phyloP scores from a whole-genome alignment of 2,797 vertebrate species.

The Trematomus bernacchii region DNA sequence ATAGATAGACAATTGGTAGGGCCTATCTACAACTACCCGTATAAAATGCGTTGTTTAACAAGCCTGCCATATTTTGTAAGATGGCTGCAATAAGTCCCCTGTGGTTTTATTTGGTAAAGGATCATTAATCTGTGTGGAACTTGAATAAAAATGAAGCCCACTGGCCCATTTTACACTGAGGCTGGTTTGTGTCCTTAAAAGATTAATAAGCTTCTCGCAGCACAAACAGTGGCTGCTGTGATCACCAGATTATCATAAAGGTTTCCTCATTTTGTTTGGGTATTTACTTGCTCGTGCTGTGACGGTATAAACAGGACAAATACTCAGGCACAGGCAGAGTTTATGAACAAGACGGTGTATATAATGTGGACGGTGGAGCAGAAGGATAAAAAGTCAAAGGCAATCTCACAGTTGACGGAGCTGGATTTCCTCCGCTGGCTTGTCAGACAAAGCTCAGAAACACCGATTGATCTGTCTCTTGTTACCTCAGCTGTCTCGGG shows the following conservation, averaged over 20 bases:
- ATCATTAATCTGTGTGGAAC: conserved; percentile 1
- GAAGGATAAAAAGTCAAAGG: conserved; percentile 42
- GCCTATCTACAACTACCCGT: not conserved
- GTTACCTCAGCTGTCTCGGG: conserved; percentile 55
- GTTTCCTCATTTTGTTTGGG: conserved; percentile 30
- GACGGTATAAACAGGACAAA: conserved; percentile 17
- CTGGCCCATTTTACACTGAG: conserved; percentile 1
- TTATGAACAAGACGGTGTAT: conserved; percentile 11
- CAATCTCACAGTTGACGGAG: conserved; percentile 60
- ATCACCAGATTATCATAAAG: conserved; percentile 41
- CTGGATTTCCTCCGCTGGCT: conserved; percentile 68
- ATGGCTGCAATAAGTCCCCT: not conserved
- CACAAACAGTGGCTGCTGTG: conserved; percentile 19
- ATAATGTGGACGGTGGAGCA: conserved; percentile 14
- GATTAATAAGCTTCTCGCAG: conserved; percentile 41
- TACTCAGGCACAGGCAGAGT: conserved; percentile 8
- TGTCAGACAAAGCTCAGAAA: conserved; percentile 69
- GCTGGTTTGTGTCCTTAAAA: conserved; percentile 27
- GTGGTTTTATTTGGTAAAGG: conserved; percentile 1
- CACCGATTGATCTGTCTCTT: conserved; percentile 70
- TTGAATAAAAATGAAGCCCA: conserved; percentile 13
- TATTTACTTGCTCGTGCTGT: conserved; percentile 22
- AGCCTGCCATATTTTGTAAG: not conserved
- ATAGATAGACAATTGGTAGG: not conserved
- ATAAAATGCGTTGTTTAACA: not conserved